These are phyloP conservation scores for Antrozous pallidus DNA, from an alignment of 2,797 vertebrate genomes.

Conservation along the genomic window DNA sequence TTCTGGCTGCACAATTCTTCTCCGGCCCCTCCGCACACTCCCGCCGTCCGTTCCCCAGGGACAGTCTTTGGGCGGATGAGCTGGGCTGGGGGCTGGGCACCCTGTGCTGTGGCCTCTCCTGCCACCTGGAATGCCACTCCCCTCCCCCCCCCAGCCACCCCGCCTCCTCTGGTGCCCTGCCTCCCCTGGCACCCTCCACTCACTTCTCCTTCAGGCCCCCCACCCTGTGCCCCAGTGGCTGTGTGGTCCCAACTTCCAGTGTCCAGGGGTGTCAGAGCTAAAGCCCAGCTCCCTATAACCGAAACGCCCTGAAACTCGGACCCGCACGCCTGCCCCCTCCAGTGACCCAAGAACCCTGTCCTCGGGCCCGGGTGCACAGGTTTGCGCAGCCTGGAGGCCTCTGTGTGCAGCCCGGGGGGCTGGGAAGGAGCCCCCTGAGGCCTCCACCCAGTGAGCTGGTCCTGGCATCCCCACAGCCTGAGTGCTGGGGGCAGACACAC, in stretches of 20 bases:
- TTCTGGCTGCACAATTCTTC: rapidly evolving
- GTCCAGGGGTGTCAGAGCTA: not conserved
- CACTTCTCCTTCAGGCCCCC: rapidly evolving
- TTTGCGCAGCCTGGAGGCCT: not conserved
- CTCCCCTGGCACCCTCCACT: rapidly evolving
- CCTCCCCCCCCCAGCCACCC: not conserved
- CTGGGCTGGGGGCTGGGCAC: rapidly evolving
- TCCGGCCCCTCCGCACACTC: not conserved
- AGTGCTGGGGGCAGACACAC: not conserved
- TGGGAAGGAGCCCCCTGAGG: not conserved
- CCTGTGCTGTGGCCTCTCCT: not conserved
- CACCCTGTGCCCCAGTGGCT: rapidly evolving
- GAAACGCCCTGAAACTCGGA: not conserved
- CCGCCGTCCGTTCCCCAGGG: rapidly evolving
- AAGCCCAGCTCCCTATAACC: not conserved
- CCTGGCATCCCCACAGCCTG: not conserved
- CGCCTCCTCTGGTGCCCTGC: not conserved
- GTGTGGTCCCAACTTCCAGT: not conserved
- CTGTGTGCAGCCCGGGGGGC: not conserved
- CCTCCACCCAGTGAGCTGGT: not conserved
- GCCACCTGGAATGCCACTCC: rapidly evolving
- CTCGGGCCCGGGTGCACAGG: not conserved
- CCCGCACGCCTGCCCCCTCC: not conserved
- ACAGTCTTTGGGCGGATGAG: too few relatives aligned
- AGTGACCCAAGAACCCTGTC: not conserved